Base-by-base conservation (phyloP, 2,797 vertebrate species). In the Sebastes kiyomatsui region DNA sequence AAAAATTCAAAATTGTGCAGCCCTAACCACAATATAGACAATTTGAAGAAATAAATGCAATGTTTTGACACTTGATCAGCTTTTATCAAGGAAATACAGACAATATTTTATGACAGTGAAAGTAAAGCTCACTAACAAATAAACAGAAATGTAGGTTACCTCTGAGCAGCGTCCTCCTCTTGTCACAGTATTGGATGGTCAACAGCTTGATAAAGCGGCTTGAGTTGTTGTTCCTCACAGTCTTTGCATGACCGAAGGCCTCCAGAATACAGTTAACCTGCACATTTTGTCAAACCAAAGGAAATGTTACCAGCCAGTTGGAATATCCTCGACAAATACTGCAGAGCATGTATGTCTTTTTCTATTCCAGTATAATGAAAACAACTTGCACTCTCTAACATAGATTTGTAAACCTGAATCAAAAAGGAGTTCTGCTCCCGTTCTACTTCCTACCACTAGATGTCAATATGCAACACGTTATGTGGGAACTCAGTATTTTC, bases 211-310 rank as follows among this genome's bases (percentile, higher is more conserved):
- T 97, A 82, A 97, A 98, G 80, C 98, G 96, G 75, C 97, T 99
- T n/a, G 97, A 97, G 67, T 94, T 95, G 86, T 93, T 91, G 89
- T 96, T 99, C 83, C 96, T 95, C 2, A 90, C 93, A 30, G 97
- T 99, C 92, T 95, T 97, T 59, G 98, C 98, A 38, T 99, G 97
- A 67, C 97, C 97, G 64, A 99, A 99, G 20, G 97, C 97, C 91
- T 99, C 98, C 85, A 99, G 92, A 72, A 99, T 92, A 85, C 94
- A 96, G 85, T 94, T 96, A 65, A 96, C 97, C 98, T 99, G 90
- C 2, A 71, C 6, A 35, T 52, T 12, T 11, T 12, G 85, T 20
- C 27, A 86, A 64, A 80, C 2, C 22, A 72, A 22, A 75, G 11
- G 4, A 56, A 68, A 67, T 3, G 2, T 64, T 35, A 60, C 1